These are phyloP conservation scores for Myotis brandtii DNA, from an alignment of 2,113 vertebrate genomes.

Conservation along the genomic window DNA sequence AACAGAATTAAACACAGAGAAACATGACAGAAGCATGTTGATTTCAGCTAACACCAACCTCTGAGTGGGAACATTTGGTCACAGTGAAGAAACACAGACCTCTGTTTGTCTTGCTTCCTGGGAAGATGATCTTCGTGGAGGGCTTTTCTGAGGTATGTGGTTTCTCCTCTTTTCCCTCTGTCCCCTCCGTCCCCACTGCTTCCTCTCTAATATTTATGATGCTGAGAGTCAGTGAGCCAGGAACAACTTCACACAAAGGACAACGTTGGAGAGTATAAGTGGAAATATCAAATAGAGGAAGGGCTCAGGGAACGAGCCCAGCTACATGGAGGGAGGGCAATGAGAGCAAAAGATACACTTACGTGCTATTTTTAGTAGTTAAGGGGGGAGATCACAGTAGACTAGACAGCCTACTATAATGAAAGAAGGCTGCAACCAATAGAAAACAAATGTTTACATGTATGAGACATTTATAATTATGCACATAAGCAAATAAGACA, in stretches of 20 bases:
- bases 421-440: not conserved
- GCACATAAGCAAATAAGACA: not conserved
- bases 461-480: not conserved
- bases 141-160: not conserved
- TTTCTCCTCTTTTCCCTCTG: not conserved
- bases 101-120: not conserved
- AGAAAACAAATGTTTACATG: not conserved
- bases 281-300: not conserved
- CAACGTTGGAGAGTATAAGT: not conserved
- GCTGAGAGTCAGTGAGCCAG: not conserved
- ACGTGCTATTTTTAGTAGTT: not conserved
- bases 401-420: not conserved
- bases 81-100: not conserved
- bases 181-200: not conserved
- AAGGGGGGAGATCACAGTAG: not conserved
- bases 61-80: not conserved
- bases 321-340: not conserved
- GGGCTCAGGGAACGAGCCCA: not conserved
- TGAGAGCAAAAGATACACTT: not conserved
- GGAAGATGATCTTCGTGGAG: not conserved
- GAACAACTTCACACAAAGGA: not conserved
- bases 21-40: not conserved
- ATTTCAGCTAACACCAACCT: not conserved
- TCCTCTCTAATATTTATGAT: not conserved
- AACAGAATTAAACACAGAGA: not conserved